Evolutionary conservation across 2,113 vertebrate species (phyloP).

Genomic region (Pholis gunnellus): DNA sequence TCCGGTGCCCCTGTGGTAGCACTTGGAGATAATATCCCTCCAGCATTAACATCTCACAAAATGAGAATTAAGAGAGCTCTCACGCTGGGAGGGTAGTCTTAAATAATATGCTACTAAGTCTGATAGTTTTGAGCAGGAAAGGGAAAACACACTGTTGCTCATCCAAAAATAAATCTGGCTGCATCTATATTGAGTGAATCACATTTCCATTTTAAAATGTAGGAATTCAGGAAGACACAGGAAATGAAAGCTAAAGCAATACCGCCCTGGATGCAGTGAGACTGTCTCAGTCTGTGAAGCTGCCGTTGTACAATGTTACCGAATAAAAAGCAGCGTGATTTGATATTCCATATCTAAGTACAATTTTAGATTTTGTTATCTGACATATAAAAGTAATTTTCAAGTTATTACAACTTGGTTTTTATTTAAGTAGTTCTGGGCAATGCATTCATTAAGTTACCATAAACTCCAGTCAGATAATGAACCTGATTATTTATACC

Average conservation of each 20-base stretch:
- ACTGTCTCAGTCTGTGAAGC: neutral
- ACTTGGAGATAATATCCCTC: neutral
- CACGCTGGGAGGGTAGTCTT: neutral
- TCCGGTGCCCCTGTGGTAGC: neutral
- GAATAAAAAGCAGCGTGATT: neutral
- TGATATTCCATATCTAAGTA: neutral
- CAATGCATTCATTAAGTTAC: neutral
- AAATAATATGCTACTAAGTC: neutral
- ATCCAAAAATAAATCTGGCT: slow-evolving; percentile 12
- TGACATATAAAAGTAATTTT: too few species aligned
- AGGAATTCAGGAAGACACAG: neutral
- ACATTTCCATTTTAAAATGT: neutral
- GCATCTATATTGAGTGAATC: neutral
- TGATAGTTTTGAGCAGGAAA: neutral
- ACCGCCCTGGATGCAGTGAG: neutral
- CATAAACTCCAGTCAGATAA: neutral
- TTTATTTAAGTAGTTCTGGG: neutral
- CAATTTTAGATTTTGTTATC: neutral
- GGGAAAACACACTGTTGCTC: slow-evolving; percentile 3
- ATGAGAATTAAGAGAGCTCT: neutral
- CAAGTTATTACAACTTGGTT: neutral
- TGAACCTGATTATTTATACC: neutral
- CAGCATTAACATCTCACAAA: neutral
- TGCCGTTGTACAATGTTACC: neutral
- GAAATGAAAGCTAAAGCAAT: neutral